Conservation (phyloP, 1,140 invertebrate species). For the Scaptomyza graminum region DNA sequence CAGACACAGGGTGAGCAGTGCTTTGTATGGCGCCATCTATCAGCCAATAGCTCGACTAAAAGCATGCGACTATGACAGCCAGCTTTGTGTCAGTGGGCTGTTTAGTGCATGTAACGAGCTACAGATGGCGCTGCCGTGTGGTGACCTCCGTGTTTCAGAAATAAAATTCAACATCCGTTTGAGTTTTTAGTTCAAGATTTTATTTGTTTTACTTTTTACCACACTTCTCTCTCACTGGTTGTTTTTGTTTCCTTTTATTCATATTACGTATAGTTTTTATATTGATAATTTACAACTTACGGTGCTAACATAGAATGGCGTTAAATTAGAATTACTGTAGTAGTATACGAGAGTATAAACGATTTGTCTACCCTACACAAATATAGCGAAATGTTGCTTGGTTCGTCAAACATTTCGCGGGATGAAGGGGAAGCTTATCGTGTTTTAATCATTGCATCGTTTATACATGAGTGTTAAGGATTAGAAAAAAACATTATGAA, state of each 20-base stretch:
- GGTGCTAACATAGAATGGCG: constrained; percentile 75
- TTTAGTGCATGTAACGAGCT: neutral
- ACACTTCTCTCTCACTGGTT: constrained; percentile 78
- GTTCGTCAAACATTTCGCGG: neutral
- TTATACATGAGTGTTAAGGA: constrained; percentile 32
- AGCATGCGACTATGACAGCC: neutral
- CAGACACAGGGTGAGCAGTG: neutral
- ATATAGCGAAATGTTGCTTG: neutral
- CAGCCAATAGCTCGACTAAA: neutral
- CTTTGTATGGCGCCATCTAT: constrained; percentile 4
- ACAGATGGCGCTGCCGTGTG: constrained; percentile 3
- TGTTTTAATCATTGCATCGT: constrained; percentile 12
- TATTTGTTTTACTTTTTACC: constrained; percentile 71
- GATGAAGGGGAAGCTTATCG: neutral
- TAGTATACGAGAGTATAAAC: constrained; percentile 65
- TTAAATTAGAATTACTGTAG: constrained; percentile 77
- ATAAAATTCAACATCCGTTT: neutral
- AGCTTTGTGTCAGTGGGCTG: constrained; percentile 9
- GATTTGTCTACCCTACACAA: constrained; percentile 32
- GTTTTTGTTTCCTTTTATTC: constrained; percentile 44
- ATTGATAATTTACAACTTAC: constrained; percentile 81
- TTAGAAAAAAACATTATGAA: constrained; percentile 29
- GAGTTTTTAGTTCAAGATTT: constrained; percentile 66
- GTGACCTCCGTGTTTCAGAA: constrained; percentile 12
- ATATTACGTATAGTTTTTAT: constrained; percentile 67